phyloP scores from a whole-genome alignment of 2,888 invertebrate species.

The Pyralis farinalis region DNA sequence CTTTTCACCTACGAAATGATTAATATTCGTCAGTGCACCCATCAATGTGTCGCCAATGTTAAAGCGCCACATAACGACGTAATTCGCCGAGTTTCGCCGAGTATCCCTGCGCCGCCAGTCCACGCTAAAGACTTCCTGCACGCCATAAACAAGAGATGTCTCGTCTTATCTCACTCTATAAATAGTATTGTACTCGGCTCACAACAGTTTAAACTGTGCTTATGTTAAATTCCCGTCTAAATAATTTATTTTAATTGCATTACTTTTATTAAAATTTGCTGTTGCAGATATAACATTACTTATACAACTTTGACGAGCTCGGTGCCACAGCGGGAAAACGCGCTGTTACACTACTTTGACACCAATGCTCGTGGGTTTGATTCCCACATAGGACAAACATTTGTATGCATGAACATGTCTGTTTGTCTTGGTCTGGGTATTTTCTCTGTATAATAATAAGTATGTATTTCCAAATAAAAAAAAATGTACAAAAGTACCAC shows the following conservation, averaged over 20 bases:
- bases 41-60: conserved; percentile 30
- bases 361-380: too few relatives aligned
- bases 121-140: conserved; percentile 65
- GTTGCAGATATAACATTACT: too few relatives aligned
- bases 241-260: conserved; percentile 1
- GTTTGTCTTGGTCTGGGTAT: too few relatives aligned
- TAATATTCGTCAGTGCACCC: neutral
- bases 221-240: neutral
- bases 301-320: conserved; percentile 8
- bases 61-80: conserved; percentile 51
- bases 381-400: too few relatives aligned
- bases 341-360: too few relatives aligned
- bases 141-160: conserved; percentile 62
- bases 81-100: conserved; percentile 50
- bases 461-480: too few relatives aligned
- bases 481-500: too few relatives aligned
- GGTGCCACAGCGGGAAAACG: too few relatives aligned
- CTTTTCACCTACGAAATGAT: too few relatives aligned
- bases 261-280: neutral
- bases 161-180: conserved; percentile 58
- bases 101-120: conserved; percentile 30
- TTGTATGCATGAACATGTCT: too few relatives aligned
- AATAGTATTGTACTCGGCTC: conserved; percentile 47
- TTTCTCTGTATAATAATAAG: too few relatives aligned
- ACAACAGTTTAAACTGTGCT: conserved; percentile 19